These are phyloP conservation scores for Hoplodrina ambigua DNA, from an alignment of 2,888 invertebrate species.

Conservation along the genomic window DNA sequence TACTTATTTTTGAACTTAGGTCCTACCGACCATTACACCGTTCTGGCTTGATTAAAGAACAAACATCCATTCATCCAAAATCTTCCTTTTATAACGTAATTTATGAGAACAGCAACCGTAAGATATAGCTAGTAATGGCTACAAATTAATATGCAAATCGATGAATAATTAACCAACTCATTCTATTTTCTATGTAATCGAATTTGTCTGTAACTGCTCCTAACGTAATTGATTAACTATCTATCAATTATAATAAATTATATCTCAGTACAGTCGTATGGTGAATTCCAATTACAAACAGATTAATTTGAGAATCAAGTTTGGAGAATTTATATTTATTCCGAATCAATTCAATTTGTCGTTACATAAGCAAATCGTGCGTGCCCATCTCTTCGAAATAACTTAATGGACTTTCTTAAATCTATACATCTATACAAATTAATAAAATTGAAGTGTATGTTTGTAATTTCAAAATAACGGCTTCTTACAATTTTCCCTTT, in stretches of 20 bases:
- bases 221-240: conserved; percentile 21
- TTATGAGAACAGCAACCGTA: neutral
- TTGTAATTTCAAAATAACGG: too few species aligned
- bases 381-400: conserved; percentile 16
- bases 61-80: too few species aligned
- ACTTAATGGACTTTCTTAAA: conserved; percentile 31
- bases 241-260: conserved; percentile 25
- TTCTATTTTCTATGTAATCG: conserved; percentile 17
- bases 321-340: conserved; percentile 26
- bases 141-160: conserved; percentile 20
- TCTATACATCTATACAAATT: neutral
- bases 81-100: too few species aligned
- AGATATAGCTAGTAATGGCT: neutral
- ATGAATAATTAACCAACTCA: conserved; percentile 6
- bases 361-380: conserved; percentile 37
- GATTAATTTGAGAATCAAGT: conserved; percentile 20
- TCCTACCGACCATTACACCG: neutral
- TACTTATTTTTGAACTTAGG: neutral
- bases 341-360: conserved; percentile 24
- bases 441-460: too few species aligned
- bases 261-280: conserved; percentile 16
- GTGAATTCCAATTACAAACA: conserved; percentile 10
- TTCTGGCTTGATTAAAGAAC: too few species aligned
- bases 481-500: too few species aligned
- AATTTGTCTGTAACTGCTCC: conserved; percentile 21